Percentiles rank a stretch among this genome's conserved stretches.
phyloP scores from a whole-genome alignment of 1,140 invertebrate genomes.

The Mya arenaria region DNA sequence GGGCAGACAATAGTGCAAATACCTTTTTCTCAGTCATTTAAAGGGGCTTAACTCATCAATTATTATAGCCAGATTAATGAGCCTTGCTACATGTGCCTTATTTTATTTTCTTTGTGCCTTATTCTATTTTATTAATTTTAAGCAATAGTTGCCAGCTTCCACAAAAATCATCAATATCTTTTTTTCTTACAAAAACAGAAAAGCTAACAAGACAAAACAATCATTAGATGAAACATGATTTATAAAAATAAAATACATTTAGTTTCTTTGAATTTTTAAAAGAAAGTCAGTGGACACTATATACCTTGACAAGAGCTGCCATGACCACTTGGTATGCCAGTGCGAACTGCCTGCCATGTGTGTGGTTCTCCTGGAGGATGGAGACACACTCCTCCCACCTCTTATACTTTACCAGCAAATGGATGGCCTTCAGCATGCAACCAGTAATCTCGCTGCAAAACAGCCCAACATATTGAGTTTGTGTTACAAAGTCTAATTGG shows the following conservation, averaged over 20 bases:
- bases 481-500: background rate
- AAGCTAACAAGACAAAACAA: background rate
- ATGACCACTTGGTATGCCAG: conserved; percentile 27
- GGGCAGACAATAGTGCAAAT: no score
- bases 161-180: background rate
- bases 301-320: conserved; percentile 35
- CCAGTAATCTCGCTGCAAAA: conserved; percentile 28
- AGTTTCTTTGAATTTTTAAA: background rate
- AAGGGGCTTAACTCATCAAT: no score
- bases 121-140: background rate
- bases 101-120: background rate
- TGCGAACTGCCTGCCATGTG: conserved; percentile 16
- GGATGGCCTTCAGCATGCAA: conserved; percentile 21
- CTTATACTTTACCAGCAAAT: conserved; percentile 20
- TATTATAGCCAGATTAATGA: no score
- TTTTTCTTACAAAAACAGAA: background rate
- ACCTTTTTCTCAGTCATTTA: no score
- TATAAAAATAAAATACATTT: background rate
- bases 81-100: no score
- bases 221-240: background rate
- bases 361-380: conserved; percentile 6
- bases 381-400: conserved; percentile 12
- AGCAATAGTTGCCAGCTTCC: no score
- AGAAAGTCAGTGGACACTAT: background rate
- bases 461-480: background rate